A percentile compares a stretch with the other conserved stretches of the same genome.
These are phyloP conservation scores for Coelopa frigida DNA, from an alignment of 1,140 invertebrate species.

Conservation along the genomic window DNA sequence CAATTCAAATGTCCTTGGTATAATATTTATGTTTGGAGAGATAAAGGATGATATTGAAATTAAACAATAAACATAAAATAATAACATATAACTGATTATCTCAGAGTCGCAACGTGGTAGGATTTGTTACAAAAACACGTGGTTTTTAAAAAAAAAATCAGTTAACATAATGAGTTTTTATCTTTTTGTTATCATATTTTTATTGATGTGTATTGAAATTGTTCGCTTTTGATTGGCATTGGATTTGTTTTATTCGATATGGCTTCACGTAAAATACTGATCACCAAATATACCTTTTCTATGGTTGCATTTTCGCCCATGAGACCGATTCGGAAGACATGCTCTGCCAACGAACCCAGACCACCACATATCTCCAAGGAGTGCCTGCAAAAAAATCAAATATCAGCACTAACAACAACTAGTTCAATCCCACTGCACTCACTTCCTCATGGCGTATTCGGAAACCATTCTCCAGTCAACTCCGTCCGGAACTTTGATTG, in stretches of 20 bases:
- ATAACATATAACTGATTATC: no score
- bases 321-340: conserved; percentile 70
- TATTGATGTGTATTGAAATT: no score
- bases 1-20: no score
- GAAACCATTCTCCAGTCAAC: conserved; percentile 62
- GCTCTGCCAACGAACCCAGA: conserved; percentile 65
- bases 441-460: conserved; percentile 65
- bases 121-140: no score
- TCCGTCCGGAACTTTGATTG: conserved; percentile 61
- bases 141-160: no score
- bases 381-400: conserved; percentile 50
- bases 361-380: conserved; percentile 72
- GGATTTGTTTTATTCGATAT: conserved; percentile 33
- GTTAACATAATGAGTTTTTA: no score
- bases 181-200: no score
- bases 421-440: conserved; percentile 34
- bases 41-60: no score
- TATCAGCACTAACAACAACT: not conserved
- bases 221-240: conserved; percentile 29
- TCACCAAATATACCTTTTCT: conserved; percentile 49
- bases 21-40: no score
- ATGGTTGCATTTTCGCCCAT: conserved; percentile 68
- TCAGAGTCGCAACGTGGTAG: no score
- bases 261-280: conserved; percentile 48
- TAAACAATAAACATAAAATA: no score